Evolutionary conservation across 2,888 invertebrate genomes (phyloP).

Genomic region (Rhabditophanes sp.): DNA sequence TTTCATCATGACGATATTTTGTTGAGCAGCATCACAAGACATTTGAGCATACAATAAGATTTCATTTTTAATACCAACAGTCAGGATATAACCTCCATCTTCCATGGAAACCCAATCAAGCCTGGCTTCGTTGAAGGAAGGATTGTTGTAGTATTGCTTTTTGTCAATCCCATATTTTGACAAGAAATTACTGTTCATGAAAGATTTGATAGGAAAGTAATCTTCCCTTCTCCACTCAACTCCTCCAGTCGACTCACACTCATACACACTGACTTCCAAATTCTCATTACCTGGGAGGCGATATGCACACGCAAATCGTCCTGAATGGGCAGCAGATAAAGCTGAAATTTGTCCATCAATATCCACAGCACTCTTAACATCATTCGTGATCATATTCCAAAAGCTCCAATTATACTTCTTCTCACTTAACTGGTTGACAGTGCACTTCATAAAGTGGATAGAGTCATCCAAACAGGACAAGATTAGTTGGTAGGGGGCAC

Average conservation of each 20-base stretch:
- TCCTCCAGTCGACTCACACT: constrained; percentile 89
- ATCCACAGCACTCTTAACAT: constrained; percentile 27
- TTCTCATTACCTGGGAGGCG: constrained; percentile 51
- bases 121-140: constrained; percentile 15
- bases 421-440: too few species aligned
- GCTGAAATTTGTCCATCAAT: constrained; percentile 44
- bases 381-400: constrained; percentile 39
- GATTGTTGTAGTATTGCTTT: constrained; percentile 47
- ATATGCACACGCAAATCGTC: constrained; percentile 83
- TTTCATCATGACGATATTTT: constrained; percentile 73
- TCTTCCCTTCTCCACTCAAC: constrained; percentile 41
- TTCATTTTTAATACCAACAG: constrained; percentile 54
- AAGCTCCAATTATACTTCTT: constrained; percentile 24
- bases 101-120: constrained; percentile 95
- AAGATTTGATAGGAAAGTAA: too few species aligned
- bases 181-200: too few species aligned
- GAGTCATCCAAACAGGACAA: constrained; percentile 88
- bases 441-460: constrained; percentile 52
- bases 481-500: constrained; percentile 84
- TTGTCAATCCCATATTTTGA: too few species aligned
- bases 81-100: constrained; percentile 90
- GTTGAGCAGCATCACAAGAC: constrained; percentile 80
- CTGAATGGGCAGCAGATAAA: constrained; percentile 86
- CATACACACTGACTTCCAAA: constrained; percentile 71
- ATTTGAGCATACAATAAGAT: constrained; percentile 80